Evolutionary conservation across 2,797 vertebrate species (phyloP), one percentile per base, ranked within the genome.

Genomic region (Neosalanx taihuensis): DNA sequence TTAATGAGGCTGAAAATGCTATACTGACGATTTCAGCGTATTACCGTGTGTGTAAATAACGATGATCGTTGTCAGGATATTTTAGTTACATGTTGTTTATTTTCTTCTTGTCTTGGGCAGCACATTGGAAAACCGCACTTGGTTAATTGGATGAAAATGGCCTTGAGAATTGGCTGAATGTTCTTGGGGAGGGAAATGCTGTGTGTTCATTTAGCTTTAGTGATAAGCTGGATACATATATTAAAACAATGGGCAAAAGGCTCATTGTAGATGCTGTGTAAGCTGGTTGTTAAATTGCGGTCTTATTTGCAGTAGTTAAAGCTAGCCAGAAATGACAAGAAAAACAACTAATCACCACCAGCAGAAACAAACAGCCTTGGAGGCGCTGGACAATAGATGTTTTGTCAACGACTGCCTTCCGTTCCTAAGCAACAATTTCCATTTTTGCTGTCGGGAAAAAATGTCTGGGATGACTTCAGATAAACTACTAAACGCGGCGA

Each of bases 141-240:
- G 73, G 76, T 84, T 88, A 89, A 90, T 86, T 88, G 84, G 71
- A 68, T 84, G 75, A 78, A 89, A 90, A 86, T 78, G 73, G 79
- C 79, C 81, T 83, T 68, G 51, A 58, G 46, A 67, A 56, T 56
- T 69, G 84, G 71, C 69, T 84, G 75, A 78, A 86, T 78, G 74
- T 78, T 77, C 81, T 83, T 68, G 51, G 51, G 81, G 74, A 86
- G 76, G 77, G 76, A 71, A 53, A 15, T 69, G 51, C 49, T 70
- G 72, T 61, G 53, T 82, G 72, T 75, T 74, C 81, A 85, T 85
- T 88, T 87, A 81, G 72, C 76, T 60, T 2, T 23, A 12, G 6
- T 84, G 84, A 89, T 89, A 88, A 86, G 79, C 83, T 81, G 77
- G 23, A 26, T 77, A 85, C 81, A 79, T 85, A 84, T n/a, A 87